Evolutionary conservation across 2,888 invertebrate genomes (phyloP), one percentile per base, ranked within the genome.

Genomic region (Lycocerus yunnanus): DNA sequence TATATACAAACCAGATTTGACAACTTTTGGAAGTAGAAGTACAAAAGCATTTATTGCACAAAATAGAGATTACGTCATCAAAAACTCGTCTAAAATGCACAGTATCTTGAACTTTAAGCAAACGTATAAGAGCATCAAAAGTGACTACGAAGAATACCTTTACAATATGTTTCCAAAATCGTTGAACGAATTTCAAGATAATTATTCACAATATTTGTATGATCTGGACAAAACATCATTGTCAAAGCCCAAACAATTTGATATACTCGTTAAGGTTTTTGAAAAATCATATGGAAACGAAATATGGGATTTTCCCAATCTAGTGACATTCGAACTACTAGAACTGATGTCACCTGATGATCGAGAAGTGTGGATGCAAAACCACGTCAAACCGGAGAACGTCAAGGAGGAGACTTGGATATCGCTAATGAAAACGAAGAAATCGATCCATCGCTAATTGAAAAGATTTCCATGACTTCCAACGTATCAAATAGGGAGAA

Each of bases 21-120:
- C 21, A 10, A n/a, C n/a, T n/a, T 69, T 77, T 21, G 79, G 79
- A 10, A 16, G 61, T 2, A 68, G 73, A 14, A 61, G 71, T 5
- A 74, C 72, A 15, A 59, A 69, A 24, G 69, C 63, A 61, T 20
- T 78, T 43, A 43, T 79, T 18, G 15, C n/a, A 20, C 21, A 61
- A 21, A 15, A 73, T 18, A 73, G 70, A 15, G 61, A 72, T 2
- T 21, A 67, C 18, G 24, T 77, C 15, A 13, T 79, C 15, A 61
- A 70, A 58, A 61, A 72, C 4, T 43, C 67, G 0, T n/a, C 43
- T 13, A 66, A 71, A 11, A 65, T 60, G 20, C 18, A 58, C n/a
- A 24, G 58, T 16, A 60, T 67, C 1, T 71, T 79, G 10, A 16
- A 58, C 20, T 66, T 1, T 2, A 66, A 71, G n/a, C 43, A 58